Percentiles rank a stretch among this genome's conserved stretches.
phyloP scores from a whole-genome alignment of 2,113 vertebrate species.

The Conger conger region DNA sequence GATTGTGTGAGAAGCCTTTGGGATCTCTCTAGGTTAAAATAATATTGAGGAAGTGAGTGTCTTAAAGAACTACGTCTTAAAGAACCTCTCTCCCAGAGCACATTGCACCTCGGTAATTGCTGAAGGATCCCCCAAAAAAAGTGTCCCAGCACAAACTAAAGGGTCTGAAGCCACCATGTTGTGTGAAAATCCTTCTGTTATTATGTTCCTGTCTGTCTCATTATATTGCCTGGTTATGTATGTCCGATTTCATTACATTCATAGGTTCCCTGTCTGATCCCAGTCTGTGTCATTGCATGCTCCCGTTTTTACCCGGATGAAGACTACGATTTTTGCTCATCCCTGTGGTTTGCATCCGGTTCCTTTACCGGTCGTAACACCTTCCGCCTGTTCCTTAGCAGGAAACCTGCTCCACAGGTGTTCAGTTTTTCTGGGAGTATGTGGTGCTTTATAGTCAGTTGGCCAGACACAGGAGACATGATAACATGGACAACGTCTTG shows the following conservation, averaged over 20 bases:
- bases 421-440: constrained; percentile 71
- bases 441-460: constrained; percentile 88
- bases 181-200: constrained; percentile 64
- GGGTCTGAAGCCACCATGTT: constrained; percentile 54
- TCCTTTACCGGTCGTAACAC: too few species aligned
- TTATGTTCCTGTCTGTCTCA: too few species aligned
- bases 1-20: neutral
- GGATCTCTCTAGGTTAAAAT: neutral
- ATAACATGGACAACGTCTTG: constrained; percentile 70
- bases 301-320: too few species aligned
- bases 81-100: neutral
- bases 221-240: too few species aligned
- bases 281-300: too few species aligned
- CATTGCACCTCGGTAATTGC: constrained; percentile 2
- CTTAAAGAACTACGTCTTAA: too few species aligned
- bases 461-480: constrained; percentile 80
- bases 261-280: too few species aligned
- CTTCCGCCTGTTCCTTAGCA: constrained; percentile 58
- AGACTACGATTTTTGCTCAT: too few species aligned
- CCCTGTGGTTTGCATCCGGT: too few species aligned
- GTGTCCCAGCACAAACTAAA: constrained; percentile 21
- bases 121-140: constrained; percentile 35
- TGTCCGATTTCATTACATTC: too few species aligned
- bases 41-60: neutral
- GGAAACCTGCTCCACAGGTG: constrained; percentile 80